phyloP scores from a whole-genome alignment of 64 coral and sea anemone species.

The Anthopleura sola region DNA sequence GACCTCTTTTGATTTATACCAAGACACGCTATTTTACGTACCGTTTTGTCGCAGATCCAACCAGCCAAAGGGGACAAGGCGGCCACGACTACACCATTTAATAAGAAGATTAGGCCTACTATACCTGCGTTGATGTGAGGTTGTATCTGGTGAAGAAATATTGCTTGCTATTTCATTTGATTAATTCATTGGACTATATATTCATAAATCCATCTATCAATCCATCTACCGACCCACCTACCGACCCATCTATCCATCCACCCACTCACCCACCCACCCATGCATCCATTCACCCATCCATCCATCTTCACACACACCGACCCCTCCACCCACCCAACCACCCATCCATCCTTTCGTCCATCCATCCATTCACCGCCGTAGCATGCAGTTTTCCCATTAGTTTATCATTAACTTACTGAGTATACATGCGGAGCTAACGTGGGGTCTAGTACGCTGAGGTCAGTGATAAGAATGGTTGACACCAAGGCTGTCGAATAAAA shows the following conservation, averaged over 20 bases:
- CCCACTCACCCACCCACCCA: too few species aligned
- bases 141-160: not conserved
- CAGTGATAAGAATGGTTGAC: not conserved
- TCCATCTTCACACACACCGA: too few species aligned
- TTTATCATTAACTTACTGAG: not conserved
- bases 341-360: too few species aligned
- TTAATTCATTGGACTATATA: not conserved
- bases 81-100: not conserved
- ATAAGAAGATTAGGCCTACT: conserved; percentile 6
- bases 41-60: conserved; percentile 11
- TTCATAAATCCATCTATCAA: not conserved
- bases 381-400: too few species aligned
- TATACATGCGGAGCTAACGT: conserved; percentile 1
- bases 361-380: too few species aligned
- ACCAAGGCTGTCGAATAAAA: not conserved
- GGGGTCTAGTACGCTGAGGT: not conserved
- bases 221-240: not conserved
- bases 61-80: not conserved
- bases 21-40: not conserved
- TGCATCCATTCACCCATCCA: too few species aligned
- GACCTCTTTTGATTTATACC: not conserved
- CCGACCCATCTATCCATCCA: too few species aligned
- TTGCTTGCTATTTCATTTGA: too few species aligned
- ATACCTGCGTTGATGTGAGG: not conserved
- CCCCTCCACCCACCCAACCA: too few species aligned